These are phyloP conservation scores for Proisotoma minuta DNA, from an alignment of 2,888 invertebrate genomes.

Conservation along the genomic window DNA sequence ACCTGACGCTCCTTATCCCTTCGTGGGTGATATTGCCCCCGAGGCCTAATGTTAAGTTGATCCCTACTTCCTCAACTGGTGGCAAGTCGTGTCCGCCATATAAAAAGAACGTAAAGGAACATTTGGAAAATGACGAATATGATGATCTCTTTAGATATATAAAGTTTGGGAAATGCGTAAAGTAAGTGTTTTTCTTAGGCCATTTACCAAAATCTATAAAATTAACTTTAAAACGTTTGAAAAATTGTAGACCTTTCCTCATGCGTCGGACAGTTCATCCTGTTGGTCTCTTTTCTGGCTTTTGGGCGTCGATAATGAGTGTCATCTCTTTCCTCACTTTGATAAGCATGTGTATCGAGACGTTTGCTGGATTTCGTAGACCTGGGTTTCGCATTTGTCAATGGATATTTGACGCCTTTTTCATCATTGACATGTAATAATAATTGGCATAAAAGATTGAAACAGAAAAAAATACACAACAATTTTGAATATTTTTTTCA, in stretches of 20 bases:
- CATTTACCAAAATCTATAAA: not conserved
- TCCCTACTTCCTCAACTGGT: not conserved
- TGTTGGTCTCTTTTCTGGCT: conserved; percentile 38
- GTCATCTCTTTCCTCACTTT: conserved; percentile 28
- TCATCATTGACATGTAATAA: conserved; percentile 35
- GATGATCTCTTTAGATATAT: conserved; percentile 10
- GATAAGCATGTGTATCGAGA: conserved; percentile 26
- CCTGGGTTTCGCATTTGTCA: conserved; percentile 28
- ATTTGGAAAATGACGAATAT: conserved; percentile 24
- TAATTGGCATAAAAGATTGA: not conserved
- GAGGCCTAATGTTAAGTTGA: not conserved
- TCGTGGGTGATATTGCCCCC: conserved; percentile 33
- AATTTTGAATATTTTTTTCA: too few relatives aligned
- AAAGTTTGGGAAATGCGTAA: conserved; percentile 5
- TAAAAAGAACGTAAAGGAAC: not conserved
- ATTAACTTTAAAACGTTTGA: too few relatives aligned
- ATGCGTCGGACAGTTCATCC: conserved; percentile 39
- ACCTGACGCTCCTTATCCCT: conserved; percentile 19
- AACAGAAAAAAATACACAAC: too few relatives aligned
- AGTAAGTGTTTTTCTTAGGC: conserved; percentile 11
- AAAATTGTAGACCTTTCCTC: conserved; percentile 9
- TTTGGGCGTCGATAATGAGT: conserved; percentile 37
- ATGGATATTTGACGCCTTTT: conserved; percentile 22
- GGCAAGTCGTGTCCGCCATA: conserved; percentile 13
- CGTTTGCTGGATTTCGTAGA: conserved; percentile 21